Evolutionary conservation across 2,113 vertebrate genomes (phyloP).

Genomic region (Dasypus novemcinctus): DNA sequence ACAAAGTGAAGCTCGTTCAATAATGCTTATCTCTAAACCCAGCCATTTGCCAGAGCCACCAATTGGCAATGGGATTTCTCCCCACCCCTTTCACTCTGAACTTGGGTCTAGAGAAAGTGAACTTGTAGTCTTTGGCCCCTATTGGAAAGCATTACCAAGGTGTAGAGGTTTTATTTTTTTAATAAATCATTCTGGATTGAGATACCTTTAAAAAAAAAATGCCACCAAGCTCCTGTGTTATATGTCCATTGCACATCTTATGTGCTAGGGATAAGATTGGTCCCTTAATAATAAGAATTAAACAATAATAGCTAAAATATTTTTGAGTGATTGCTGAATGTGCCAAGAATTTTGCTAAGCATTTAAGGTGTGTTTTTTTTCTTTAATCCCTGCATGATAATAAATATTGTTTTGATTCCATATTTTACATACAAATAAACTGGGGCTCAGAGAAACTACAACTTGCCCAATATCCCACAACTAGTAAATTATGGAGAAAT

Average conservation of each 20-base stretch:
- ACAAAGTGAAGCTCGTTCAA: background rate
- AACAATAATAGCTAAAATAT: background rate
- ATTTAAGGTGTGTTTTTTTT: background rate
- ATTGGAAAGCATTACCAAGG: background rate
- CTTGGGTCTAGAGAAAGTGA: background rate
- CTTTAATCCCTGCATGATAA: background rate
- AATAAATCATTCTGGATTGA: background rate
- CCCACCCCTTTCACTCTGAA: background rate
- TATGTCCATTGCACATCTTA: background rate
- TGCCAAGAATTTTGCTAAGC: background rate
- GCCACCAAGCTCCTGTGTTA: background rate
- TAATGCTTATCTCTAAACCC: conserved; percentile 1
- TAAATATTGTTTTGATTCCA: background rate
- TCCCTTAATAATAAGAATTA: background rate
- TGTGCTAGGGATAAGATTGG: background rate
- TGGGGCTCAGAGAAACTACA: background rate
- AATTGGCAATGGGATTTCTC: background rate
- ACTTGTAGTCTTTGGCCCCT: background rate
- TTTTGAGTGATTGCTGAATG: background rate
- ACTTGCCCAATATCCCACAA: background rate
- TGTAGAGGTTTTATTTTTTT: background rate
- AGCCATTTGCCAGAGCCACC: background rate
- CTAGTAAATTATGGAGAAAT: background rate
- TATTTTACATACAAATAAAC: background rate
- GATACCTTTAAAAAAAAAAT: conserved; percentile 6